Evolutionary conservation across 2,113 vertebrate genomes (phyloP), one percentile per base, ranked within the genome.

Genomic region (Epinephelus fuscoguttatus): DNA sequence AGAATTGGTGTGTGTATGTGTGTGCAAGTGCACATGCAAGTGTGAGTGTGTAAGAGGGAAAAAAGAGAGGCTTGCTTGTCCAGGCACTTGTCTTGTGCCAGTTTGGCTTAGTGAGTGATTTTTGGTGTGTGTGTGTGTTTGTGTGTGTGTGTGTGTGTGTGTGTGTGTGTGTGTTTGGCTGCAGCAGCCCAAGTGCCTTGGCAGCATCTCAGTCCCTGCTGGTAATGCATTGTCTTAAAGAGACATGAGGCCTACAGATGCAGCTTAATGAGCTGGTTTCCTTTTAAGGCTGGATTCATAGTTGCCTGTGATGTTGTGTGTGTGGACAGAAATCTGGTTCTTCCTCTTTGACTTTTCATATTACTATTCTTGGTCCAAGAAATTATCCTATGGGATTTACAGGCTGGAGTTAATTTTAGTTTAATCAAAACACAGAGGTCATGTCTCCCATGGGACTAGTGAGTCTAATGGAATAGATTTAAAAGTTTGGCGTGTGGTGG

Each of bases 141-240:
- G 80, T 91, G 80, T 45, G 11, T 45, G 69, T 76, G 83, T 91
- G 80, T 45, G 42, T 45, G 69, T 76, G 83, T 91, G 80, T 42
- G 2, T 42, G 66, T 76, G 82, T 91, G 80, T 45, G 42, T 45
- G 42, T 45, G 42, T 92, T 93, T 94, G 91, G 91, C 92, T 80
- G 70, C 88, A 92, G 88, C 76, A 86, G 87, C 90, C 70, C 62
- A 75, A 88, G 89, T 90, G 90, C 82, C 83, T 86, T 95, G 94
- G 93, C 95, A 87, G 69, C 27, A 33, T 80, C 84, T 91, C 81
- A 57, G 75, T 89, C 88, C 89, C 80, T 78, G 90, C 90, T 92
- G 81, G 84, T 90, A 72, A 85, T 73, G 70, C 73, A 80, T 88
- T 83, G 73, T 86, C 91, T 93, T 93, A 90, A 92, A 90, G 88